Conservation (phyloP, 2,888 invertebrate genomes). For the Zootermopsis nevadensis region DNA sequence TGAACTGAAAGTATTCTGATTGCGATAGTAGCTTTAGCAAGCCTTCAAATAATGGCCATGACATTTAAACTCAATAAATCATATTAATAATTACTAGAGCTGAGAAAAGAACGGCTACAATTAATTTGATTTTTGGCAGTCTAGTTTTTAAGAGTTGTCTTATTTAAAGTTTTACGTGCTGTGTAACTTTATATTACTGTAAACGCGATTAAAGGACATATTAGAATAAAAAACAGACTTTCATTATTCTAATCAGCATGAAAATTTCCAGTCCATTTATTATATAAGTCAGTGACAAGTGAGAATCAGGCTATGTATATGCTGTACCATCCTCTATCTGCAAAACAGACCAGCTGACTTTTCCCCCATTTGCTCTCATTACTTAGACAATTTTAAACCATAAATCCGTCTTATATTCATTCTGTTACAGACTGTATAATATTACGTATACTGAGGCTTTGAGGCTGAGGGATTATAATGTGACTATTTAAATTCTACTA, state of each 20-base stretch:
- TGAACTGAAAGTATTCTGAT: no score
- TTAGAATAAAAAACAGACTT: neutral
- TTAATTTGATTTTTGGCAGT: neutral
- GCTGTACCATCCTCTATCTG: neutral
- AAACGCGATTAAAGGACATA: conserved; percentile 9
- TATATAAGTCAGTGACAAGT: conserved; percentile 25
- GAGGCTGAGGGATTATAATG: neutral
- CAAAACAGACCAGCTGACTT: neutral
- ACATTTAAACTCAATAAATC: neutral
- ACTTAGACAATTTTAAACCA: conserved; percentile 21
- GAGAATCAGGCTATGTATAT: conserved; percentile 23
- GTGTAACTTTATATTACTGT: conserved; percentile 13
- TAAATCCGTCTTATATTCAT: neutral
- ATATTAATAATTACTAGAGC: neutral
- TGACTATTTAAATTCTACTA: neutral
- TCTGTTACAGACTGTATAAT: neutral
- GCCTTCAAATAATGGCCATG: neutral
- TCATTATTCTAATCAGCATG: conserved; percentile 13
- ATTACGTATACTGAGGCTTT: neutral
- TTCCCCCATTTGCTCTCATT: conserved; percentile 24
- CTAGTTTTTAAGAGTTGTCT: neutral
- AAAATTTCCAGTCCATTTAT: conserved; percentile 9
- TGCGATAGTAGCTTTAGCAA: neutral
- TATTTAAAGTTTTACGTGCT: neutral
- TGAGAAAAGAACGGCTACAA: neutral